Percentiles rank a stretch among this genome's conserved stretches.
Evolutionary conservation across 1,140 invertebrate species (phyloP).

Genomic region (Ceratina japonica): DNA sequence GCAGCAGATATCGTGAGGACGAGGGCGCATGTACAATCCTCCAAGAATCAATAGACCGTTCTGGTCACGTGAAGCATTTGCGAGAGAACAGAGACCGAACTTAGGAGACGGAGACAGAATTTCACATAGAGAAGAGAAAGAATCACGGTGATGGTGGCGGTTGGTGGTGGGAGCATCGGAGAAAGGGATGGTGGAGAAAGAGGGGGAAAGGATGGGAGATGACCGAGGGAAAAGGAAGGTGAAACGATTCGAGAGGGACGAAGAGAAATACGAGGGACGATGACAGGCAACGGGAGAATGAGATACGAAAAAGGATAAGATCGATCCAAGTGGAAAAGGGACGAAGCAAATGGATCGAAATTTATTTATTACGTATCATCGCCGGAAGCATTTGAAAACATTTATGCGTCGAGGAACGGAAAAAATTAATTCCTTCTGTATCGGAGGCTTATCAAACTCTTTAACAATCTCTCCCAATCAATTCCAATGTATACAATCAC

Average conservation of each 20-base stretch:
- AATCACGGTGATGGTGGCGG: background rate
- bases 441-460: no score
- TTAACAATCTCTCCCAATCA: no score
- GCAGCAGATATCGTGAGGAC: slow-evolving; percentile 65
- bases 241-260: background rate
- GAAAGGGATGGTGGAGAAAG: background rate
- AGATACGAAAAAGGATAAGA: background rate
- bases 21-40: slow-evolving; percentile 73
- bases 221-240: background rate
- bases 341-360: no score
- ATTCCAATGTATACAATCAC: no score
- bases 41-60: slow-evolving; percentile 73
- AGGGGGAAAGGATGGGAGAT: background rate
- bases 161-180: background rate
- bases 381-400: no score
- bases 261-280: background rate
- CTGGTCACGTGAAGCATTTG: slow-evolving; percentile 72
- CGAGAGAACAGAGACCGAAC: slow-evolving; percentile 29
- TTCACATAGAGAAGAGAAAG: slow-evolving; percentile 34
- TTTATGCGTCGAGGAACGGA: no score
- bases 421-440: no score
- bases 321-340: background rate
- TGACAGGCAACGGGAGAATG: background rate
- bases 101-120: slow-evolving; percentile 3
- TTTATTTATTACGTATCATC: no score